These are phyloP conservation scores for Drosophila parvula DNA, from an alignment of 1,140 invertebrate genomes.

Conservation along the genomic window DNA sequence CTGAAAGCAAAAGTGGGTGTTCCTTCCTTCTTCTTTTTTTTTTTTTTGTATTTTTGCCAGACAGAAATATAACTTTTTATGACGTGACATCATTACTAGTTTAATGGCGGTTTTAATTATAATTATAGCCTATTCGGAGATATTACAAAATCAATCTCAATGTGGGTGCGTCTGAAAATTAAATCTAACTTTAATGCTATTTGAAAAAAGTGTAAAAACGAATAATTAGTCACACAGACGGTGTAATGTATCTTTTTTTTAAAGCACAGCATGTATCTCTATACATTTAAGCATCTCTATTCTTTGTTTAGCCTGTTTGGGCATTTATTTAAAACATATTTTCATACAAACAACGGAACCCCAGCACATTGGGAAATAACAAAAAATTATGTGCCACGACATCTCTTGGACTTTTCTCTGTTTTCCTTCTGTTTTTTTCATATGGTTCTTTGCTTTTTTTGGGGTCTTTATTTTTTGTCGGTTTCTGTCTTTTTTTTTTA, in stretches of 20 bases:
- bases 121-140: neutral
- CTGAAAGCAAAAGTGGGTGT: conserved; percentile 74
- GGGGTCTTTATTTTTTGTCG: conserved; percentile 11
- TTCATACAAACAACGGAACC: conserved; percentile 53
- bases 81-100: conserved; percentile 11
- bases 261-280: no score
- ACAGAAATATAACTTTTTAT: conserved; percentile 6
- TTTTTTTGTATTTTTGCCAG: neutral
- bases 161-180: neutral
- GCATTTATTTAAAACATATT: conserved; percentile 46
- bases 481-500: conserved; percentile 47
- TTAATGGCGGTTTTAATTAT: conserved; percentile 5
- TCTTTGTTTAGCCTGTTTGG: conserved; percentile 35
- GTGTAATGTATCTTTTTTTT: neutral
- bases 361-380: conserved; percentile 48
- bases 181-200: no score
- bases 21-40: neutral
- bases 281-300: conserved; percentile 21
- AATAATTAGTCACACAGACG: neutral
- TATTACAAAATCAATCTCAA: neutral
- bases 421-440: conserved; percentile 25
- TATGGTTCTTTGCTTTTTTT: conserved; percentile 9
- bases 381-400: conserved; percentile 13
- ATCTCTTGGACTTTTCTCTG: conserved; percentile 10
- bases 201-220: neutral